Evolutionary conservation across 2,113 vertebrate species (phyloP).

Genomic region (Solea senegalensis): DNA sequence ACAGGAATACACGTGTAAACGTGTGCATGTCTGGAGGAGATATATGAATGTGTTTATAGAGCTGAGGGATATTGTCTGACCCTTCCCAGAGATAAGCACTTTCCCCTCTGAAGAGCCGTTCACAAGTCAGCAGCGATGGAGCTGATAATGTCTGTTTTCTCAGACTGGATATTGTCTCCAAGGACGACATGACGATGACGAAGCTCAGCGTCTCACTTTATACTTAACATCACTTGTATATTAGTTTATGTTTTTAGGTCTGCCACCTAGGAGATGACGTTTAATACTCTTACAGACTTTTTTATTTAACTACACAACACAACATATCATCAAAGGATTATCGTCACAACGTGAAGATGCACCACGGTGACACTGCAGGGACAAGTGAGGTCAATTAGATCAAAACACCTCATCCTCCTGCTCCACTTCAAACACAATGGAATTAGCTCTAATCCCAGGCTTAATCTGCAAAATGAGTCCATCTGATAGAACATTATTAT

Average conservation of each 20-base stretch:
- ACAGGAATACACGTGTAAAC: constrained; percentile 1
- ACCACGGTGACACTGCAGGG: too few relatives aligned
- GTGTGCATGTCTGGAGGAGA: constrained; percentile 18
- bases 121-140: constrained; percentile 48
- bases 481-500: too few relatives aligned
- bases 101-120: constrained; percentile 48
- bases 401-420: too few relatives aligned
- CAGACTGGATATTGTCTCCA: constrained; percentile 34
- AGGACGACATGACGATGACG: constrained; percentile 7
- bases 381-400: too few relatives aligned
- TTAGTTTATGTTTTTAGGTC: neutral
- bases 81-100: constrained; percentile 63
- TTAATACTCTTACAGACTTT: neutral
- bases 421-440: too few relatives aligned
- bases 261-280: neutral
- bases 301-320: too few relatives aligned
- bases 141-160: constrained; percentile 36
- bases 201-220: neutral
- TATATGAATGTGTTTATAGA: neutral
- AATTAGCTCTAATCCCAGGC: too few relatives aligned
- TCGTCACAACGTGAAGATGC: too few relatives aligned
- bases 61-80: constrained; percentile 55
- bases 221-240: neutral
- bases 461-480: too few relatives aligned
- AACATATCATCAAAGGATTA: too few relatives aligned